Evolutionary conservation across 2,888 invertebrate species (phyloP), one percentile per base, ranked within the genome.

Genomic region (Diabrotica balteata): DNA sequence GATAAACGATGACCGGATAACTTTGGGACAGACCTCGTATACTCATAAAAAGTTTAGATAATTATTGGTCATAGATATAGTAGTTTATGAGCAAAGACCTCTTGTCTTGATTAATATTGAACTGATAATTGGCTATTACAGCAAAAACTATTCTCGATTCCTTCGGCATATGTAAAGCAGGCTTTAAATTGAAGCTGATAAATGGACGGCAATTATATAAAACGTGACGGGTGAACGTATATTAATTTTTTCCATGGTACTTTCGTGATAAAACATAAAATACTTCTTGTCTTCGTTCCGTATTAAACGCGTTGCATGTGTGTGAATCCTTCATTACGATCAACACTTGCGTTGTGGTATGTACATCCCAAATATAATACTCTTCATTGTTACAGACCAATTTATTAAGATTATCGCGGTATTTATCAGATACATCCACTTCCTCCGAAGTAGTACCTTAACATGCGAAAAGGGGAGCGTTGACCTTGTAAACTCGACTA

Each of bases 391-490:
- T 67, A 54, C 59, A 53, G 59, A 67, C 67, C 63, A 63, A 63
- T 67, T 63, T 63, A 67, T 67, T 67, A 63, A 59, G 59, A 67
- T 67, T 67, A 63, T 63, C 63, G 65, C 50, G 49, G 17, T 59
- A 55, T 49, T 50, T 59, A 67, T 67, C 67, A 67, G 63, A 63
- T 59, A 63, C 49, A 17, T 10, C 10, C 67, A 67, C 67, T 67
- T 67, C 67, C 67, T 67, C 47, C 46, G 63, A 49, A 67, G 55
- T 50, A 67, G 55, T 50, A 67, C 59, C 67, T 67, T 59, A 67
- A 67, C 67, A 67, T 63, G 67, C 63, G 54, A 63, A 63, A 59
- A 59, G 46, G 17, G 67, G 67, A 63, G 63, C 67, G 67, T 67
- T 63, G 67, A 67, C 67, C 67, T 63, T 11, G 49, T 53, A 54